These are phyloP conservation scores for Caenorhabditis parvicauda DNA, from an alignment of 2,888 invertebrate species.

Conservation along the genomic window DNA sequence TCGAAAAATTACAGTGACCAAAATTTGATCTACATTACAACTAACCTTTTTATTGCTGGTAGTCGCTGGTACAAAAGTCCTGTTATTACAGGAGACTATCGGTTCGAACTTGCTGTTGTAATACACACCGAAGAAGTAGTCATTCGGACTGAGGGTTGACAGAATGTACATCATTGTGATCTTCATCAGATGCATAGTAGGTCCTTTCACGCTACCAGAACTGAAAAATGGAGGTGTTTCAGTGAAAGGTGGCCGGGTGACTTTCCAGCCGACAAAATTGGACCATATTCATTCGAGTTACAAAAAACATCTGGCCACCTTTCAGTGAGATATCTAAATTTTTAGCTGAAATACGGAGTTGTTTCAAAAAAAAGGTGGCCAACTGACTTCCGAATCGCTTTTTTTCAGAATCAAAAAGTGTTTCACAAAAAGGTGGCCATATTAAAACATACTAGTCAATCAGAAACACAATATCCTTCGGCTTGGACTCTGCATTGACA, in stretches of 20 bases:
- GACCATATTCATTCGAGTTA: background rate
- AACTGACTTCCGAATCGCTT: too few species aligned
- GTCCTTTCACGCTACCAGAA: conserved; percentile 52
- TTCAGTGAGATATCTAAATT: background rate
- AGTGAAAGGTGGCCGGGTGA: too few species aligned
- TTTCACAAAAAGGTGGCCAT: background rate
- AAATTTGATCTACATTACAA: background rate
- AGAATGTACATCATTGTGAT: conserved; percentile 55
- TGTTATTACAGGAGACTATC: conserved; percentile 32
- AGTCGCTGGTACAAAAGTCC: conserved; percentile 58
- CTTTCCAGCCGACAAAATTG: background rate
- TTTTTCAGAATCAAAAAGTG: background rate
- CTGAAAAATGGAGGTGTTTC: conserved; percentile 30
- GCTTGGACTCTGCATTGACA: conserved; percentile 50
- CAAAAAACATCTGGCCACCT: background rate
- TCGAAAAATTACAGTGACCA: too few species aligned
- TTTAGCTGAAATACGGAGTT: background rate
- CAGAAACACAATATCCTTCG: conserved; percentile 60
- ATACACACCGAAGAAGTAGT: conserved; percentile 54
- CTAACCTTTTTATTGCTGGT: conserved; percentile 54
- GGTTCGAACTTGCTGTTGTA: conserved; percentile 35
- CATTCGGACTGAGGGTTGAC: conserved; percentile 56
- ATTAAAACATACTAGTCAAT: conserved; percentile 55
- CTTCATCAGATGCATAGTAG: conserved; percentile 58
- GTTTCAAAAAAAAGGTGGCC: background rate